These are phyloP conservation scores for Nomada goodeniana DNA, from an alignment of 2,888 invertebrate genomes.

Conservation along the genomic window DNA sequence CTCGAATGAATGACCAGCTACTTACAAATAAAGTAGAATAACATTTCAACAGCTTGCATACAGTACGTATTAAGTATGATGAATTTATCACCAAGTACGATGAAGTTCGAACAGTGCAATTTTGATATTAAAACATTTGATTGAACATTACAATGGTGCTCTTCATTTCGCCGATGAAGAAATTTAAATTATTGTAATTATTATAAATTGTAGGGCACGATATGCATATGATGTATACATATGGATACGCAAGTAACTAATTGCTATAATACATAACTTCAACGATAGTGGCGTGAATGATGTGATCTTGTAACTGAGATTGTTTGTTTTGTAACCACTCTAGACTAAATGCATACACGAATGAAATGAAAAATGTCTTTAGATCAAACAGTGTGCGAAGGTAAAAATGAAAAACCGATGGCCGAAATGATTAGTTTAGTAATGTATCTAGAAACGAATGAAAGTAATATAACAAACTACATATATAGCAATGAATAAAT, in stretches of 20 bases:
- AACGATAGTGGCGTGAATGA: slow-evolving; percentile 23
- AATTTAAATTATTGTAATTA: not conserved
- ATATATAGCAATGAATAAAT: not conserved
- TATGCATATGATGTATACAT: not conserved
- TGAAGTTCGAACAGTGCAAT: too few species aligned
- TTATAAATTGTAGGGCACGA: too few species aligned
- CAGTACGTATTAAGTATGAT: too few species aligned
- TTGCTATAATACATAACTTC: slow-evolving; percentile 13
- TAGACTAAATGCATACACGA: slow-evolving; percentile 20
- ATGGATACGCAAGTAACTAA: not conserved
- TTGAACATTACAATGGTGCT: too few species aligned
- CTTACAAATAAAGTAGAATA: too few species aligned
- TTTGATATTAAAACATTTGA: too few species aligned
- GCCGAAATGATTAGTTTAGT: not conserved
- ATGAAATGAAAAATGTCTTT: slow-evolving; percentile 87
- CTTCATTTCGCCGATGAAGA: not conserved
- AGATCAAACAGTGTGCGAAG: slow-evolving; percentile 96
- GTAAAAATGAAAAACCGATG: slow-evolving; percentile 84
- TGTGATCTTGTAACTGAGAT: slow-evolving; percentile 15
- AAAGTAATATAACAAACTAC: not conserved
- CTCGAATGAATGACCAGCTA: too few species aligned
- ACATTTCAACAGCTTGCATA: too few species aligned
- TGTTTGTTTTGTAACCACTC: slow-evolving; percentile 39
- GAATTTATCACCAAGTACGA: too few species aligned
- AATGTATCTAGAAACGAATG: not conserved